phyloP scores from a whole-genome alignment of 2,888 invertebrate species.

The Mechanitis messenoides region DNA sequence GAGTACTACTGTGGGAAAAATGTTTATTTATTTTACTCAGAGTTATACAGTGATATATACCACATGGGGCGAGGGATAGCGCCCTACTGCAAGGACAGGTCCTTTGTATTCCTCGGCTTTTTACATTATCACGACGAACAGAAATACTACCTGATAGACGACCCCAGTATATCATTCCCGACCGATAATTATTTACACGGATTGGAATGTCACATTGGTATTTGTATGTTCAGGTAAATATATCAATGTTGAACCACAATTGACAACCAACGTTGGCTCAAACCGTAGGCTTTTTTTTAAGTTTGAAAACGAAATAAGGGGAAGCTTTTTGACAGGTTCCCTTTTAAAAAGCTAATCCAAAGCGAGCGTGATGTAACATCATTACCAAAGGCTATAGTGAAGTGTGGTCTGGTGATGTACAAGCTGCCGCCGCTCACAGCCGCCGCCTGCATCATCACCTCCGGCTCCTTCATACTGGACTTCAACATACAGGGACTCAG shows the following conservation, averaged over 20 bases:
- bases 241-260: not conserved
- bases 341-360: slow-evolving; percentile 62
- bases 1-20: slow-evolving; percentile 70
- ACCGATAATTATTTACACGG: slow-evolving; percentile 67
- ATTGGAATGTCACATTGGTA: slow-evolving; percentile 60
- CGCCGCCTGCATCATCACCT: slow-evolving; percentile 62
- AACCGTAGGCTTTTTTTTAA: not conserved
- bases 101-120: slow-evolving; percentile 66
- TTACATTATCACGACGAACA: slow-evolving; percentile 62
- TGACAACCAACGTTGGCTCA: not conserved
- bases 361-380: slow-evolving; percentile 51
- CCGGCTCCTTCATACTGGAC: slow-evolving; percentile 68
- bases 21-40: slow-evolving; percentile 64
- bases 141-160: slow-evolving; percentile 63
- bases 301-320: not conserved
- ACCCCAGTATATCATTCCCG: slow-evolving; percentile 62
- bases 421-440: slow-evolving; percentile 67
- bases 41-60: slow-evolving; percentile 67
- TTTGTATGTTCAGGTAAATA: slow-evolving; percentile 62
- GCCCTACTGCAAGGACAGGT: slow-evolving; percentile 63
- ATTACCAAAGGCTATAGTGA: slow-evolving; percentile 66
- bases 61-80: slow-evolving; percentile 58
- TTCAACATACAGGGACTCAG: slow-evolving; percentile 69
- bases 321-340: slow-evolving; percentile 46
- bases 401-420: slow-evolving; percentile 67